These are phyloP conservation scores for Tipula unca DNA, from an alignment of 2,888 invertebrate genomes.

Conservation along the genomic window DNA sequence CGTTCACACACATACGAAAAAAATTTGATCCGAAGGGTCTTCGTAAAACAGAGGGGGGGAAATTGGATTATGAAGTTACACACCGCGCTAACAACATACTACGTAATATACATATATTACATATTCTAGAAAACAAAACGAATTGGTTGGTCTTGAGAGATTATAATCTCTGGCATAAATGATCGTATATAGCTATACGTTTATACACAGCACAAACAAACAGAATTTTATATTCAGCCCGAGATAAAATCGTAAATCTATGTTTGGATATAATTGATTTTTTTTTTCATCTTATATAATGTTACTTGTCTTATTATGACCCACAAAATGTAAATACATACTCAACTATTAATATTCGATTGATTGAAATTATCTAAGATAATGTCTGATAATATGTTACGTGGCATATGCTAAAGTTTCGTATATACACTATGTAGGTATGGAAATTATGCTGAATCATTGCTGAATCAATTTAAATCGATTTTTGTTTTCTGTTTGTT, in stretches of 20 bases:
- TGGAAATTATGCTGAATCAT: background rate
- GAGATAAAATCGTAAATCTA: background rate
- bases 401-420: slow-evolving; percentile 4
- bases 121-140: background rate
- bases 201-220: background rate
- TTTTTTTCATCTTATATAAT: background rate
- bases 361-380: background rate
- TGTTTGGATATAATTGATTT: background rate
- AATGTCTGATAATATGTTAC: background rate
- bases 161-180: background rate
- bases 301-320: background rate
- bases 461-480: slow-evolving; percentile 2
- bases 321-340: background rate
- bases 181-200: background rate
- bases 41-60: too few relatives aligned
- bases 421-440: background rate
- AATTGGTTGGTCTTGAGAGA: background rate
- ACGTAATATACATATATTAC: background rate
- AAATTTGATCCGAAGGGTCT: too few relatives aligned
- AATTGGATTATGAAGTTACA: too few relatives aligned
- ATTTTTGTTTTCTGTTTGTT: background rate
- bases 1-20: too few relatives aligned
- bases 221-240: background rate
- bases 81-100: background rate
- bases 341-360: background rate